Percentiles rank a stretch among this genome's conserved stretches.
Evolutionary conservation across 2,797 vertebrate species (phyloP).

Genomic region (Paguma larvata): DNA sequence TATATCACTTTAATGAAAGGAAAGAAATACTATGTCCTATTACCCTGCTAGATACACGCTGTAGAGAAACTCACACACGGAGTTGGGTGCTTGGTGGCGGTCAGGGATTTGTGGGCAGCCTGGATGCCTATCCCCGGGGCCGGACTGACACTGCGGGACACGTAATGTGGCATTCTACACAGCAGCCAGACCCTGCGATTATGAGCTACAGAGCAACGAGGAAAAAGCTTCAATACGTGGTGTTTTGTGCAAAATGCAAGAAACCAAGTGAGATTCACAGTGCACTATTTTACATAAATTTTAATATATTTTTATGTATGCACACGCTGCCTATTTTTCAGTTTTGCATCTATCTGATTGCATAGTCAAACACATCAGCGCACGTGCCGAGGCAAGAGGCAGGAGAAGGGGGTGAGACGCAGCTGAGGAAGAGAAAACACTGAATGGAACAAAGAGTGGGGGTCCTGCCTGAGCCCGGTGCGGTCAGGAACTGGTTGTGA

Average conservation of each 20-base stretch:
- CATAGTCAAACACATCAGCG: background rate
- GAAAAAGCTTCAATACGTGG: background rate
- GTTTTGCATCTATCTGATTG: fast-evolving
- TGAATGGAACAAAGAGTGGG: fast-evolving
- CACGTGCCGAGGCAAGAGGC: fast-evolving
- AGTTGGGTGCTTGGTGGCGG: background rate
- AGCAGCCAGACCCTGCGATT: background rate
- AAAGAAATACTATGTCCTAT: background rate
- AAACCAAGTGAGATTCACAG: background rate
- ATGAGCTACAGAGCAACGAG: background rate
- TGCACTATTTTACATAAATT: fast-evolving
- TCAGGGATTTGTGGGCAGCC: background rate
- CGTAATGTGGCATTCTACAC: fast-evolving
- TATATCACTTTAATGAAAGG: background rate
- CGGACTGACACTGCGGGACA: fast-evolving
- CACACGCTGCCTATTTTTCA: background rate
- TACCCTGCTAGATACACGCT: background rate
- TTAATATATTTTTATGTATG: background rate
- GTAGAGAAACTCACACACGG: background rate
- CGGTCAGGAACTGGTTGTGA: fast-evolving
- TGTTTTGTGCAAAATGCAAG: background rate
- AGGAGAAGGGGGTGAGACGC: fast-evolving
- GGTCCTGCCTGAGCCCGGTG: fast-evolving
- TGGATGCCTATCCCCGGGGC: fast-evolving
- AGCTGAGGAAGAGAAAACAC: fast-evolving